phyloP scores from a whole-genome alignment of 2,113 vertebrate species.

The Platichthys flesus region DNA sequence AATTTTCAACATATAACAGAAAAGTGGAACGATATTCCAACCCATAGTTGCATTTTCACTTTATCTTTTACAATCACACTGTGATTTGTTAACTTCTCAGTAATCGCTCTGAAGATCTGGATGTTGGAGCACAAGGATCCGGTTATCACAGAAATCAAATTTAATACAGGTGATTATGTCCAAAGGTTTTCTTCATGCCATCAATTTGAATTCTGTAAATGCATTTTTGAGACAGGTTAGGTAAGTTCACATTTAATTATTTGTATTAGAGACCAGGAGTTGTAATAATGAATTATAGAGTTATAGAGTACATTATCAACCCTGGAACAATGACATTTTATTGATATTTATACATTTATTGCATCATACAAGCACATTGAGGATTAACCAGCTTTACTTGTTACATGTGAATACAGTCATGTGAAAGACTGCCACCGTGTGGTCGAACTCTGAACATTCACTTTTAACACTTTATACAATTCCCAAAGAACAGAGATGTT shows the following conservation, averaged over 20 bases:
- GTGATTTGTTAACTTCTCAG: not conserved
- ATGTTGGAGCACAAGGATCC: not conserved
- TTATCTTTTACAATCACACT: not conserved
- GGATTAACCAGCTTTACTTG: not conserved
- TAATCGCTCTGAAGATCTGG: not conserved
- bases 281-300: not conserved
- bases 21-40: not conserved
- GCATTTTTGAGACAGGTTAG: not conserved
- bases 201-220: not conserved
- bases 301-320: not conserved
- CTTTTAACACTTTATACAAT: not conserved
- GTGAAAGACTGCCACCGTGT: slow-evolving; percentile 28
- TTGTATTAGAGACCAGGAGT: not conserved
- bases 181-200: not conserved
- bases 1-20: not conserved
- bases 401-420: not conserved
- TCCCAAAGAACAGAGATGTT: too few species aligned
- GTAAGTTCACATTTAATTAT: not conserved
- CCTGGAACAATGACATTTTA: not conserved
- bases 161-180: not conserved
- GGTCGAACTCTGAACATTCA: slow-evolving; percentile 17
- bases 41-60: not conserved
- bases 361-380: not conserved
- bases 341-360: not conserved
- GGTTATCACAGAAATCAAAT: not conserved